Evolutionary conservation across 1,140 invertebrate species (phyloP).

Genomic region (Pseudobourletiella spinata): DNA sequence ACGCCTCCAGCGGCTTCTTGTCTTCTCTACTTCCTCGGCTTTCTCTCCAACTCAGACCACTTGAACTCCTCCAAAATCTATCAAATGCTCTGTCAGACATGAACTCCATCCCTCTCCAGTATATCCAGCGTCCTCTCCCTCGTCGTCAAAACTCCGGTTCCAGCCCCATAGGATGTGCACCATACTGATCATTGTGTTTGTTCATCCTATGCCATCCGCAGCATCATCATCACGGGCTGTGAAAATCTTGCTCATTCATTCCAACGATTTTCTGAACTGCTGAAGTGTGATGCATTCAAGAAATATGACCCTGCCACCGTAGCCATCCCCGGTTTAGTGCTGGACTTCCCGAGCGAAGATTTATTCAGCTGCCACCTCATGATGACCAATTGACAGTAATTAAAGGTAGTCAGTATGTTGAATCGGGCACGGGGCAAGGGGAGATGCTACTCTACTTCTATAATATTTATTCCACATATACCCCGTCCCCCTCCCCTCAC

Average conservation of each 20-base stretch:
- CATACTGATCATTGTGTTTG: not conserved
- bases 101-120: not conserved
- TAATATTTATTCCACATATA: no score
- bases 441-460: no score
- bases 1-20: constrained; percentile 1
- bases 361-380: no score
- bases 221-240: not conserved
- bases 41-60: not conserved
- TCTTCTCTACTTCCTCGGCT: not conserved
- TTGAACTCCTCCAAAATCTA: constrained; percentile 7
- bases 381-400: no score
- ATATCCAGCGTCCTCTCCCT: not conserved
- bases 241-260: not conserved
- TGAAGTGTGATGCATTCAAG: not conserved
- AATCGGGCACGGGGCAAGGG: no score
- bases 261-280: not conserved
- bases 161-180: not conserved
- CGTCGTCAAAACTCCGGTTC: not conserved
- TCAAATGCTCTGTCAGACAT: constrained; percentile 1
- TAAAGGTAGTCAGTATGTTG: no score
- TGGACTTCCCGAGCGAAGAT: no score
- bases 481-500: no score
- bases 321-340: no score
- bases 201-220: not conserved
- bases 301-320: not conserved